Conservation (phyloP, 2,797 vertebrate species). For the Allochrocebus solatus region DNA sequence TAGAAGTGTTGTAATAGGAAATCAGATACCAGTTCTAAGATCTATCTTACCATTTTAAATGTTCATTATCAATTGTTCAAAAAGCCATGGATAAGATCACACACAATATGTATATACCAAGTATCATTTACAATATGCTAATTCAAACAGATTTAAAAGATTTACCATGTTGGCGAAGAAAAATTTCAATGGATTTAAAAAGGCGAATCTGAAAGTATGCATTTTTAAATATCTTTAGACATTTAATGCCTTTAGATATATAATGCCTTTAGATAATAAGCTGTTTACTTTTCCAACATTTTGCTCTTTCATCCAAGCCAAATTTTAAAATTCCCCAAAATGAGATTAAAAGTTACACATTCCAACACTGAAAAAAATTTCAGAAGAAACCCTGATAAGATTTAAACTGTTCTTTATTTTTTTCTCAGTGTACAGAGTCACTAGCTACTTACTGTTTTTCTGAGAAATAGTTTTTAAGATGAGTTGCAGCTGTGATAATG, state of each 20-base stretch:
- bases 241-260: not conserved
- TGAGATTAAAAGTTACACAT: conserved; percentile 36
- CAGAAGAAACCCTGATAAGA: conserved; percentile 56
- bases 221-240: not conserved
- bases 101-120: not conserved
- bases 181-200: conserved; percentile 35
- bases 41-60: not conserved
- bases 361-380: conserved; percentile 32
- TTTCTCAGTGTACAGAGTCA: not conserved
- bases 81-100: not conserved
- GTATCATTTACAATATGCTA: not conserved
- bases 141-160: not conserved
- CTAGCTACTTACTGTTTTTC: conserved; percentile 52
- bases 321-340: conserved; percentile 49
- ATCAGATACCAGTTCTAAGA: not conserved
- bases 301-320: not conserved
- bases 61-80: not conserved
- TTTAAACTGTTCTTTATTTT: conserved; percentile 34
- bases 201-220: not conserved
- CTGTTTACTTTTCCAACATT: not conserved
- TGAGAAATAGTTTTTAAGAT: conserved; percentile 52
- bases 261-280: conserved; percentile 2
- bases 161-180: not conserved
- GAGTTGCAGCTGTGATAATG: conserved; percentile 58
- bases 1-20: not conserved